Conservation (phyloP, 2,888 invertebrate genomes). For the Chloroclysta siterata region DNA sequence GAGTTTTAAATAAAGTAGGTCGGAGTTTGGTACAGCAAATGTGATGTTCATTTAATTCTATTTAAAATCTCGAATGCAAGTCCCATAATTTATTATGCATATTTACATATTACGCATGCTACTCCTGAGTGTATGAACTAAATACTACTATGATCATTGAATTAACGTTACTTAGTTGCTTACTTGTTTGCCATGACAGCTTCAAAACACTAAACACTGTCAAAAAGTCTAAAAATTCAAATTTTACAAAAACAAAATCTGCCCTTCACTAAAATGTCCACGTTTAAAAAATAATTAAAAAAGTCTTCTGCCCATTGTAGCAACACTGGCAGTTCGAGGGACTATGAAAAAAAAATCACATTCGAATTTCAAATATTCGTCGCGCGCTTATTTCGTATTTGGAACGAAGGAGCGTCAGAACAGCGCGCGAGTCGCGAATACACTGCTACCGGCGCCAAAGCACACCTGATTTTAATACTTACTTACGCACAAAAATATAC, state of each 20-base stretch:
- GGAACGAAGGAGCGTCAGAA: conserved; percentile 52
- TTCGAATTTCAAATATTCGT: conserved; percentile 33
- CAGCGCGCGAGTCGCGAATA: conserved; percentile 48
- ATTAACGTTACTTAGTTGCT: conserved; percentile 45
- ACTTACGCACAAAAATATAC: conserved; percentile 32
- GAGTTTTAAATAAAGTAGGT: too few species aligned
- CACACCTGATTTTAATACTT: conserved; percentile 46
- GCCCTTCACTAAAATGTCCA: conserved; percentile 8
- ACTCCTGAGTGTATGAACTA: conserved; percentile 11
- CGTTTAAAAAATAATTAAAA: conserved; percentile 25
- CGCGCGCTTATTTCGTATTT: conserved; percentile 56
- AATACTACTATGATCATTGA: conserved; percentile 46
- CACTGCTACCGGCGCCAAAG: conserved; percentile 51
- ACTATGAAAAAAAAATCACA: conserved; percentile 24
- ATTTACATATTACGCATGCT: not conserved
- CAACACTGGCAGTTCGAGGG: conserved; percentile 43
- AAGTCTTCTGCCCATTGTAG: conserved; percentile 51
- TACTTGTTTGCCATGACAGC: conserved; percentile 60
- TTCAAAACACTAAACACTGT: conserved; percentile 52
- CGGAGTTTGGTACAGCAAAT: too few species aligned
- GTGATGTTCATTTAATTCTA: too few species aligned
- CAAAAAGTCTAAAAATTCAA: conserved; percentile 50
- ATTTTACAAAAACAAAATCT: conserved; percentile 31
- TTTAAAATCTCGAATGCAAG: too few species aligned
- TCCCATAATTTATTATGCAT: not conserved